These are phyloP conservation scores for Euspilapteryx auroguttella DNA, from an alignment of 2,888 invertebrate genomes.

Conservation along the genomic window DNA sequence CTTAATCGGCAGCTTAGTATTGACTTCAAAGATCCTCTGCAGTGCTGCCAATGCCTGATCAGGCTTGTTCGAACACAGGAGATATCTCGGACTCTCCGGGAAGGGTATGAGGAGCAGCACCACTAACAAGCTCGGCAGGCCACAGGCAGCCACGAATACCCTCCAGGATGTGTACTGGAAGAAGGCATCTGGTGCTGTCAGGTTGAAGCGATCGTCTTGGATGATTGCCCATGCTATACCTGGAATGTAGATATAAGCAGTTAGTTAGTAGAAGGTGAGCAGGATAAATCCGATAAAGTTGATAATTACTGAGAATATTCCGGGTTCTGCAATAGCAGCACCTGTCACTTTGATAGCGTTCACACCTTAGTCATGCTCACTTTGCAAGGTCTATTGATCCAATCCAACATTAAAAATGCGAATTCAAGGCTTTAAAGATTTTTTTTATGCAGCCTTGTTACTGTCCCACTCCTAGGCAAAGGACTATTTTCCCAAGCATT, in stretches of 20 bases:
- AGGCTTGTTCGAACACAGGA: conserved; percentile 48
- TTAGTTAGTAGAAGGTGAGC: no score
- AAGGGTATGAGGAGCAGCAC: conserved; percentile 48
- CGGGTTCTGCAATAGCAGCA: no score
- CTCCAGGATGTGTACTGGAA: conserved; percentile 65
- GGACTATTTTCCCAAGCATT: no score
- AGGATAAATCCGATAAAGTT: no score
- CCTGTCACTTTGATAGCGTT: no score
- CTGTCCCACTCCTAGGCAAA: no score
- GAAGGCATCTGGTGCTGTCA: conserved; percentile 18
- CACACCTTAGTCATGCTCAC: neutral
- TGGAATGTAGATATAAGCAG: conserved; percentile 15
- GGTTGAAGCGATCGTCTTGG: conserved; percentile 29
- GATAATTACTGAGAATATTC: no score
- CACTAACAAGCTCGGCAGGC: conserved; percentile 57
- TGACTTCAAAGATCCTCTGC: conserved; percentile 54
- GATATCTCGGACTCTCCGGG: conserved; percentile 61
- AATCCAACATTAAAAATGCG: no score
- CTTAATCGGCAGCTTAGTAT: conserved; percentile 44
- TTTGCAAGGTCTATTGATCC: no score
- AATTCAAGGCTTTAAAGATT: no score
- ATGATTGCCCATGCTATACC: conserved; percentile 52
- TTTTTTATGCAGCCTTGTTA: no score
- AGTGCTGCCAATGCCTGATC: conserved; percentile 53
- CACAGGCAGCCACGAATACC: conserved; percentile 64